Evolutionary conservation across 23 tunicate species (phyloP).

Genomic region (Botrylloides violaceus): DNA sequence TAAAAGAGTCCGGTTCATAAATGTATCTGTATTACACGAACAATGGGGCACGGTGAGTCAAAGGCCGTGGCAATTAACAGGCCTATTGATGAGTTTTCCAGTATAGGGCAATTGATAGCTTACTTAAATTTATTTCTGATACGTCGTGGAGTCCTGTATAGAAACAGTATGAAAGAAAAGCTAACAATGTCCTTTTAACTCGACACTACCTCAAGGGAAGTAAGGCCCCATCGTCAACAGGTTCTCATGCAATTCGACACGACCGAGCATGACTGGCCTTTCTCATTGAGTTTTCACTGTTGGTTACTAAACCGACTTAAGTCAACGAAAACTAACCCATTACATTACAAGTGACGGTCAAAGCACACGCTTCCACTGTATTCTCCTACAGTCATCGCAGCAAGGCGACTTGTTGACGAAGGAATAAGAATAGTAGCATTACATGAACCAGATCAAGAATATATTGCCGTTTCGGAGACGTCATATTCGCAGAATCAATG

Average conservation of each 20-base stretch:
- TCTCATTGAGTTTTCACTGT: background rate
- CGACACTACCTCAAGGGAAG: slow-evolving; percentile 4
- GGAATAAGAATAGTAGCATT: too few relatives aligned
- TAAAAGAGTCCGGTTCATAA: background rate
- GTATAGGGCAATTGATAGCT: slow-evolving; percentile 1
- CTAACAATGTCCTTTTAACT: background rate
- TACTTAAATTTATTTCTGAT: background rate
- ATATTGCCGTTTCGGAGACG: too few relatives aligned
- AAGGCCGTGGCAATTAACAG: background rate
- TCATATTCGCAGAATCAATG: too few relatives aligned
- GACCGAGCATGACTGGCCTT: background rate
- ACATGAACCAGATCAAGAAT: too few relatives aligned
- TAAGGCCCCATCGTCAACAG: background rate
- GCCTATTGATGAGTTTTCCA: background rate
- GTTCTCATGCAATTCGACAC: background rate
- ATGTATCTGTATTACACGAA: background rate
- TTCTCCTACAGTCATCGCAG: too few relatives aligned
- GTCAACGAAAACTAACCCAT: background rate
- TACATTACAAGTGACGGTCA: background rate
- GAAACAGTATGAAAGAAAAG: background rate
- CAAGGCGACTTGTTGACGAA: too few relatives aligned
- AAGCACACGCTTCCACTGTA: background rate
- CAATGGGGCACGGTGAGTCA: slow-evolving; percentile 2
- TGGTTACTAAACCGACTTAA: slow-evolving; percentile 1
- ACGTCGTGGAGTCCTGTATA: background rate